Evolutionary conservation across 2,797 vertebrate genomes (phyloP), one percentile per base, ranked within the genome.

Genomic region (Cossypha heuglini): DNA sequence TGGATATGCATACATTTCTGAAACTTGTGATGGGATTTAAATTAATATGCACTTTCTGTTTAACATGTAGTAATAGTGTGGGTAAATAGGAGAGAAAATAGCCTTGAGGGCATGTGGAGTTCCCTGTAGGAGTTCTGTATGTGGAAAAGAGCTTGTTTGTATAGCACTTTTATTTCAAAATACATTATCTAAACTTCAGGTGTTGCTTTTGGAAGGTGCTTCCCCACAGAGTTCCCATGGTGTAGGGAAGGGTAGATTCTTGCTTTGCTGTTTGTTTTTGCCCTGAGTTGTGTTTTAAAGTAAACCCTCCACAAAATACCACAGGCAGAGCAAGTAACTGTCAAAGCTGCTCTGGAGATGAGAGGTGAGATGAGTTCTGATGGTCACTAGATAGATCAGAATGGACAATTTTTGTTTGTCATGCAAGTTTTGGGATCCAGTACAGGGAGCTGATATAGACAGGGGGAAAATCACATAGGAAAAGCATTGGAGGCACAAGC

Each of bases 1-100:
- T 95, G 82, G 85, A 25, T 92, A 49, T 92, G 72, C 81, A 43
- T 88, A 93, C 37, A 9, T 81, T 89, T 72, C 68, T 92, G 87
- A 77, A 91, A 89, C 55, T 58, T 40, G 72, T 94, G 87, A 42
- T 77, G 87, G 68, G 52, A 48, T 91, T 76, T 57, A 89, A 76
- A 89, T 82, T 74, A 71, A 85, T 28, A 17, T 13, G 11, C 51
- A 17, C 67, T 89, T 88, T 92, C 46, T 81, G 64, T 79, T 95
- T 38, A 58, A 48, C 17, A 7, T 38, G 11, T 52, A 69, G 75
- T 89, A 38, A 35, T 73, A 82, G 43, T 26, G 38, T 78, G 68
- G 84, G 66, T 86, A 75, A 69, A 66, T 55, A 83, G 54, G 61
- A 83, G 74, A 73, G 66, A 63, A 55, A 64, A 31, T n/a, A 86